Conservation (phyloP, 1,140 invertebrate species). For the Cydia amplana region DNA sequence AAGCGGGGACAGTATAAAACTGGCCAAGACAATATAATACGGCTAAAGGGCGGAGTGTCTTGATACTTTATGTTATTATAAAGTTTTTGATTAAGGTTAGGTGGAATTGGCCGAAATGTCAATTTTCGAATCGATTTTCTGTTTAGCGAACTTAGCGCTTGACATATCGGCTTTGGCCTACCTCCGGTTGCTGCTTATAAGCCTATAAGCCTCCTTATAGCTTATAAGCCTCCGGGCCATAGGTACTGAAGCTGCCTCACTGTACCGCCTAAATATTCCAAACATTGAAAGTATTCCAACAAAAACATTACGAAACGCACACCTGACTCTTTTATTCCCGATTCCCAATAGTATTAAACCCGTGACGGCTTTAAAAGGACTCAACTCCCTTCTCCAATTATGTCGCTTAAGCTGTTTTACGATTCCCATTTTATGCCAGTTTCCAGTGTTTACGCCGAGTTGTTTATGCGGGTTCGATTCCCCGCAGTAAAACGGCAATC, state of each 20-base stretch:
- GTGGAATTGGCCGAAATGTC: too few species aligned
- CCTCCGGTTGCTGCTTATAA: too few species aligned
- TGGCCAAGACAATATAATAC: neutral
- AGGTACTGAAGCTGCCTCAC: too few species aligned
- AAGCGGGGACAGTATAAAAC: neutral
- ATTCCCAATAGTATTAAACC: constrained; percentile 2
- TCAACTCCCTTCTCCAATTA: neutral
- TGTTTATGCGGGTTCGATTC: constrained; percentile 30
- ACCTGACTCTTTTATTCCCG: neutral
- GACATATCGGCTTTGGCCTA: too few species aligned
- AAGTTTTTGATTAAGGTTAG: too few species aligned
- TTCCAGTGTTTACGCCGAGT: neutral
- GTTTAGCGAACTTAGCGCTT: too few species aligned
- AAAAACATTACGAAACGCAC: neutral
- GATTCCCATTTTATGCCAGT: neutral
- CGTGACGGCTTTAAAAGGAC: neutral
- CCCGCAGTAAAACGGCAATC: constrained; percentile 27
- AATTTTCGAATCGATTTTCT: too few species aligned
- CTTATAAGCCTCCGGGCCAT: too few species aligned
- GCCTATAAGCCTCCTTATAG: too few species aligned
- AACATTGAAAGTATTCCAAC: neutral
- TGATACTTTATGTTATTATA: too few species aligned
- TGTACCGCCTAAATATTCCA: neutral
- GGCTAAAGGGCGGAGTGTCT: neutral
- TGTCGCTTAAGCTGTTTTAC: neutral